These are phyloP conservation scores for Prionailurus viverrinus DNA, from an alignment of 2,113 vertebrate species.

Conservation along the genomic window DNA sequence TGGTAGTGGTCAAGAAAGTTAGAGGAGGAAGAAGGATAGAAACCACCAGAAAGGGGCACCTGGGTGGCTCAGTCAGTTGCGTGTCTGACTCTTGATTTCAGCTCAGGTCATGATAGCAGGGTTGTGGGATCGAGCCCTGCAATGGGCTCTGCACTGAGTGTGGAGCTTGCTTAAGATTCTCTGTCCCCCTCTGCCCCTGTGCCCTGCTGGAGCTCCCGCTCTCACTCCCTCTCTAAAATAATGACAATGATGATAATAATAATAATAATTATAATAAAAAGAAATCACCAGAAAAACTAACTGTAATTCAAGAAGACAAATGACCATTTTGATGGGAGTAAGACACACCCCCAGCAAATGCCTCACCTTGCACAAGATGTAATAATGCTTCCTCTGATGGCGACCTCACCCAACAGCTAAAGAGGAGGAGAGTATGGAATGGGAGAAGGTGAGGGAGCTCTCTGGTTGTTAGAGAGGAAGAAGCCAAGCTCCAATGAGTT, in stretches of 20 bases:
- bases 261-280: no score
- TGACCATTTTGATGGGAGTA: background rate
- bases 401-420: background rate
- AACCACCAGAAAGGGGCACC: background rate
- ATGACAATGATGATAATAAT: no score
- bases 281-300: background rate
- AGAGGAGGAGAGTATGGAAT: accelerated
- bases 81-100: no score
- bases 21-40: background rate
- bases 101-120: no score
- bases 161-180: no score
- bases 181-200: no score
- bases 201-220: no score
- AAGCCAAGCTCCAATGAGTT: background rate
- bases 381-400: no score
- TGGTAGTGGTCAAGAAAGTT: background rate
- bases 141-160: no score
- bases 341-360: background rate
- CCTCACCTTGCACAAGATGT: background rate
- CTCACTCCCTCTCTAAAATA: no score
- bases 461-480: background rate
- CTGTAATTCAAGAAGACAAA: background rate
- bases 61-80: no score
- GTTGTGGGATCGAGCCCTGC: no score
- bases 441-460: background rate